These are phyloP conservation scores for Drosophila saltans DNA, from an alignment of 1,140 invertebrate species.

Conservation along the genomic window DNA sequence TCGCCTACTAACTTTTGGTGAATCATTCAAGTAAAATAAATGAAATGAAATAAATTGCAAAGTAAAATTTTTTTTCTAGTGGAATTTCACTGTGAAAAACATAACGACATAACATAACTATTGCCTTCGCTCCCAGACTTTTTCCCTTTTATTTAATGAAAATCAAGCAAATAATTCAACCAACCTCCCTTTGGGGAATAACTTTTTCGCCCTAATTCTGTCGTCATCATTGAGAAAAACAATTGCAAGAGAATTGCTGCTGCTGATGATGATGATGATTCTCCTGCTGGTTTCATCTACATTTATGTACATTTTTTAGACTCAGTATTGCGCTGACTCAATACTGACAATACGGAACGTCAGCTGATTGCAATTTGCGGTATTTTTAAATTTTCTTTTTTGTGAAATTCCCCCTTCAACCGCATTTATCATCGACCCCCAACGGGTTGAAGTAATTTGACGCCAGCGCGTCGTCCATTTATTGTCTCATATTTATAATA, in stretches of 20 bases:
- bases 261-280: background rate
- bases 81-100: no score
- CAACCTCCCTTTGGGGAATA: background rate
- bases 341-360: slow-evolving; percentile 22
- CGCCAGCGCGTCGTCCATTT: slow-evolving; percentile 43
- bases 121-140: no score
- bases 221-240: slow-evolving; percentile 1
- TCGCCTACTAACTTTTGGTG: background rate
- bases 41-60: no score
- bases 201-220: background rate
- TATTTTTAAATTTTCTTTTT: slow-evolving; percentile 24
- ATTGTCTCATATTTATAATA: slow-evolving; percentile 52
- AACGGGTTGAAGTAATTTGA: slow-evolving; percentile 38
- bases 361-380: slow-evolving; percentile 46
- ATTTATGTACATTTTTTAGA: background rate
- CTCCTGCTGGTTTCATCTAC: background rate
- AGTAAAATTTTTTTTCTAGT: no score
- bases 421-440: background rate
- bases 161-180: background rate
- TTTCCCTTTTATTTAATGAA: background rate
- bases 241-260: background rate
- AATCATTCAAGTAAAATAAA: background rate
- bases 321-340: slow-evolving; percentile 8
- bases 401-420: slow-evolving; percentile 14
- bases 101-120: no score